Evolutionary conservation across 2,888 invertebrate genomes (phyloP), one percentile per base, ranked within the genome.

Genomic region (Thymelicus lineola): DNA sequence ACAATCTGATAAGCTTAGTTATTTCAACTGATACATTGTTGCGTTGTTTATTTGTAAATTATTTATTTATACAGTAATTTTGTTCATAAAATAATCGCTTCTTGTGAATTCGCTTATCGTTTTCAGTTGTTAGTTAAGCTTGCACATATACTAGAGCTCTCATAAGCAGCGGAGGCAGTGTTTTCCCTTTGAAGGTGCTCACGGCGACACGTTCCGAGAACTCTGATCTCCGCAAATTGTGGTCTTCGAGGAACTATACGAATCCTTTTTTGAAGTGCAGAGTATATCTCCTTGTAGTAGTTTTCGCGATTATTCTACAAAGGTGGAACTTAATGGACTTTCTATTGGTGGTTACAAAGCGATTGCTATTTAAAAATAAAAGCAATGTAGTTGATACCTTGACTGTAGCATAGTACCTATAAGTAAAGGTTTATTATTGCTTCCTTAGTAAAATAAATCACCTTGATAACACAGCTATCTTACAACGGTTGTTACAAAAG

Each of bases 221-320:
- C 62, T 68, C 36, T 55, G 68, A 62, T 62, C 62, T 59, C 46
- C 28, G 61, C 53, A 68, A 68, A 68, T 68, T 68, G 62, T 55
- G 61, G 55, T 45, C 46, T 55, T 46, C 36, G 14, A 6, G 36
- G 42, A 46, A 57, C 68, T 55, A 55, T 36, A 15, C 38, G 28
- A 55, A 60, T 42, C 48, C 55, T 67, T 55, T 61, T 67, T 67
- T 67, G 67, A 61, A 28, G 53, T 55, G 53, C 15, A 6, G 60
- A 38, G 53, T 50, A 14, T 36, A 55, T 20, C 10, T n/a, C 17
- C 38, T n/a, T 67, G 17, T 7, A 28, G n/a, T 53, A 36, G n/a
- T 67, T 35, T 55, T 15, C 7, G 12, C 42, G 50, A 42, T 36
- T 35, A 3, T 42, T 42, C 10, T 42, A 28, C 55, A 28, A 28